Evolutionary conservation across 2,888 invertebrate species (phyloP).

Genomic region (Stenichneumon culpator): DNA sequence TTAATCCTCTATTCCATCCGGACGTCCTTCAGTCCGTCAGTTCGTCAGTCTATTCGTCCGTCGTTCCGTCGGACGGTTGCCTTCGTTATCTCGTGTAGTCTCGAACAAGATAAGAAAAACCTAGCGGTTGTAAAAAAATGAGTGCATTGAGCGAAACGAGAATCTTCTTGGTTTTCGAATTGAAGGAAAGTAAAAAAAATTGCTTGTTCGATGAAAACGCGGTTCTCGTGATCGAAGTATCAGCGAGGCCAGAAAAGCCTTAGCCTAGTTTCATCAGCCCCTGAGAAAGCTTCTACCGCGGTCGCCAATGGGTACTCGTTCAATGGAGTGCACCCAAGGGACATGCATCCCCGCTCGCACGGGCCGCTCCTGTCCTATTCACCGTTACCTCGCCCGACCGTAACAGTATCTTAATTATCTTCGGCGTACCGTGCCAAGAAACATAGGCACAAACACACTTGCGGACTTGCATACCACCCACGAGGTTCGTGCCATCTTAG

Average conservation of each 20-base stretch:
- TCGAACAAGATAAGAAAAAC: too few relatives aligned
- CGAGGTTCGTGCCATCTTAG: slow-evolving; percentile 30
- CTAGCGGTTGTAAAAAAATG: too few relatives aligned
- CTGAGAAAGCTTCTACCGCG: slow-evolving; percentile 18
- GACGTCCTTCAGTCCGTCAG: too few relatives aligned
- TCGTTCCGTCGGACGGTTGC: too few relatives aligned
- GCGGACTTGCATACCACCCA: background rate
- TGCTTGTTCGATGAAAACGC: slow-evolving; percentile 29
- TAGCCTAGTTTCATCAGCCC: slow-evolving; percentile 55
- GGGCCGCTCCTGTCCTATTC: slow-evolving; percentile 45
- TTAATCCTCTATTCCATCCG: too few relatives aligned
- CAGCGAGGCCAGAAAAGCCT: slow-evolving; percentile 32
- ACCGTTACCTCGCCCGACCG: slow-evolving; percentile 66
- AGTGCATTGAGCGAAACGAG: background rate
- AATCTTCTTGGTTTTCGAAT: background rate
- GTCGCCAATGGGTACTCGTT: slow-evolving; percentile 57
- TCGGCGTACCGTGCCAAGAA: slow-evolving; percentile 49
- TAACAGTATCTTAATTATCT: slow-evolving; percentile 69
- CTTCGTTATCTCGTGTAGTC: too few relatives aligned
- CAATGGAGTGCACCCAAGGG: slow-evolving; percentile 63
- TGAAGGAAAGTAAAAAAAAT: background rate
- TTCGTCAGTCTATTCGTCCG: too few relatives aligned
- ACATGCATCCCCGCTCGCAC: slow-evolving; percentile 28
- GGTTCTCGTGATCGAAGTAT: slow-evolving; percentile 37
- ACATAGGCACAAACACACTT: slow-evolving; percentile 7